Conservation (phyloP, 2,113 vertebrate species). For the Pomatorhinus ruficollis region DNA sequence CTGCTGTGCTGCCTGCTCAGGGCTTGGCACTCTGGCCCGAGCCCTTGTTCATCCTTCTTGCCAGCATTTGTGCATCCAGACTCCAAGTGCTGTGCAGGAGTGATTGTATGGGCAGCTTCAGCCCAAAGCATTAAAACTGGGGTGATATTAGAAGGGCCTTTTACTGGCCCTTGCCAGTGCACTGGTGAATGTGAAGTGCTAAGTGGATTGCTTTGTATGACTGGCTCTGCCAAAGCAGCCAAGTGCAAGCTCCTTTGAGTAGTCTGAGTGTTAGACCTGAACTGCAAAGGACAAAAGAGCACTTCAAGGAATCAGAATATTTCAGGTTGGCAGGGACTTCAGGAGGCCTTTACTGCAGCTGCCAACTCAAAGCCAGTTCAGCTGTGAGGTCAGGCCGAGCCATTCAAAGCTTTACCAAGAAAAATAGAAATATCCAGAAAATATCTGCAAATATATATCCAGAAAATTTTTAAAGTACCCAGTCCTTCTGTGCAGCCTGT, state of each 20-base stretch:
- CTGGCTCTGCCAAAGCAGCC: not conserved
- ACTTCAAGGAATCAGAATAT: not conserved
- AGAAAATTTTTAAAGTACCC: not conserved
- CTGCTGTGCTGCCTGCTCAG: not conserved
- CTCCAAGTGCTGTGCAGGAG: not conserved
- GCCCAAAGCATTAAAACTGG: not conserved
- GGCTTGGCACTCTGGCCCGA: not conserved
- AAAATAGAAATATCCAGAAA: not conserved
- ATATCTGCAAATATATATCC: not conserved
- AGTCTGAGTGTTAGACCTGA: not conserved
- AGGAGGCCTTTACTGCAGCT: not conserved
- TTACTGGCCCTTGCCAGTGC: not conserved
- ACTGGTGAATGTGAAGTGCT: not conserved
- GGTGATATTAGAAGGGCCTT: not conserved
- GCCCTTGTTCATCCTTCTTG: not conserved
- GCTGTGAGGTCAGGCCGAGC: not conserved
- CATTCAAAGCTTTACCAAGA: not conserved
- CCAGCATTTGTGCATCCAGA: not conserved
- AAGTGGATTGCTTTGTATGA: not conserved
- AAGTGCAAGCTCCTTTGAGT: not conserved
- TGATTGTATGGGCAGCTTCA: not conserved
- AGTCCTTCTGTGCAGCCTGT: not conserved
- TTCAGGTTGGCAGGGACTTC: not conserved
- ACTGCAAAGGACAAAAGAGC: not conserved
- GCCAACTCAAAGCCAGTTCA: not conserved